Percentiles rank a stretch among this genome's conserved stretches.
Evolutionary conservation across 1,140 invertebrate genomes (phyloP).

Genomic region (Drosophila ercepeae): DNA sequence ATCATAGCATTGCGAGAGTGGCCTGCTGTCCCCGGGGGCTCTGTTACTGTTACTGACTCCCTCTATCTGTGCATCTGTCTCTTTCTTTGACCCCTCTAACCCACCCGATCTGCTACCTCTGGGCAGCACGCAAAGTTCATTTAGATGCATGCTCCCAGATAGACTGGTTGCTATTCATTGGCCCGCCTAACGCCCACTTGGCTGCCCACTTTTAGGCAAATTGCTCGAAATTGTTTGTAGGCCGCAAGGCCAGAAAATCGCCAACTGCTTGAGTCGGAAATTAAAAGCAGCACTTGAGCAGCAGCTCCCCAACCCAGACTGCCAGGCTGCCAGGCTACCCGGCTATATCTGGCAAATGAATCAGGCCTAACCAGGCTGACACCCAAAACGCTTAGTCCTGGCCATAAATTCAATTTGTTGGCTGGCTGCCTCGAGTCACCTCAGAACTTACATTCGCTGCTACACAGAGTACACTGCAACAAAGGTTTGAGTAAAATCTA

Average conservation of each 20-base stretch:
- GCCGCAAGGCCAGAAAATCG: slow-evolving; percentile 46
- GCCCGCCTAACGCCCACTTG: slow-evolving; percentile 25
- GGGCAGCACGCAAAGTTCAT: slow-evolving; percentile 68
- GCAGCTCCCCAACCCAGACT: too few species aligned
- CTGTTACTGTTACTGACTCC: slow-evolving; percentile 15
- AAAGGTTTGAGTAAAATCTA: too few species aligned
- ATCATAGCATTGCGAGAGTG: slow-evolving; percentile 55
- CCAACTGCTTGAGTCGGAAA: slow-evolving; percentile 70
- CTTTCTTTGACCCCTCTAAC: not conserved
- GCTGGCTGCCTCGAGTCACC: slow-evolving; percentile 49
- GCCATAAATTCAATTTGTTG: slow-evolving; percentile 81
- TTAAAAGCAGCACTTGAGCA: slow-evolving; percentile 75
- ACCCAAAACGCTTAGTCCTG: slow-evolving; percentile 48
- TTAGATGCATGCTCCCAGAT: slow-evolving; percentile 78
- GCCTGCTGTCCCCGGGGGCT: slow-evolving; percentile 27
- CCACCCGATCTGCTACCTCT: not conserved
- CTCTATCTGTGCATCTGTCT: slow-evolving; percentile 1
- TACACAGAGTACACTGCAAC: too few species aligned
- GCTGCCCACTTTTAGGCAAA: slow-evolving; percentile 78
- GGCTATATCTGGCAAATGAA: slow-evolving; percentile 74
- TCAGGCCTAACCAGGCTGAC: slow-evolving; percentile 57
- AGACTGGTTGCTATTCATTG: slow-evolving; percentile 41
- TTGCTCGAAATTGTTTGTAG: slow-evolving; percentile 55
- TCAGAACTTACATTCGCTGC: slow-evolving; percentile 9
- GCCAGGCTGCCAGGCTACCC: too few species aligned